Evolutionary conservation across 2,113 vertebrate species (phyloP).

Genomic region (Notarius quadriscutis): DNA sequence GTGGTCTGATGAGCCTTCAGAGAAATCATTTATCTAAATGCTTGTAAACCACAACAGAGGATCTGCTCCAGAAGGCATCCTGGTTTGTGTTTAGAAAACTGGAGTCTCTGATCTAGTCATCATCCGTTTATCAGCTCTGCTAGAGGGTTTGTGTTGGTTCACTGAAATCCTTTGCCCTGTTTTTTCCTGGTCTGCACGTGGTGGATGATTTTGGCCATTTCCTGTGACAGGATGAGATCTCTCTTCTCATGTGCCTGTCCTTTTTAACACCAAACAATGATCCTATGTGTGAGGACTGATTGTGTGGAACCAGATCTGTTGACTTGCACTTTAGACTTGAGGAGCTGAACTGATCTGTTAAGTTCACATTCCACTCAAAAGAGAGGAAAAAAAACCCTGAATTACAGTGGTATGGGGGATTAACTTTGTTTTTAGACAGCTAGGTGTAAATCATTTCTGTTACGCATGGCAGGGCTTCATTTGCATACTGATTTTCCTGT

Average conservation of each 20-base stretch:
- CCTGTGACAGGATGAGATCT: constrained; percentile 14
- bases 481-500: constrained; percentile 46
- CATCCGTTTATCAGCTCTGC: background rate
- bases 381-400: too few species aligned
- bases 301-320: constrained; percentile 30
- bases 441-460: constrained; percentile 26
- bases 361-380: constrained; percentile 9
- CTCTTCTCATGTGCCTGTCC: constrained; percentile 35
- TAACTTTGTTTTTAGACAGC: background rate
- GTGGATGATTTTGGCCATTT: constrained; percentile 3
- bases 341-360: background rate
- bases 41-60: background rate
- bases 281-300: constrained; percentile 6
- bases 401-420: background rate
- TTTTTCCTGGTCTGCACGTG: background rate
- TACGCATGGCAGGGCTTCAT: background rate
- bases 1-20: background rate
- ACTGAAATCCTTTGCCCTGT: background rate
- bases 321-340: constrained; percentile 44
- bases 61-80: background rate
- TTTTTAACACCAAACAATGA: constrained; percentile 40
- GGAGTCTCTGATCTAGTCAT: background rate
- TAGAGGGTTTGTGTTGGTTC: background rate
- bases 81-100: background rate
- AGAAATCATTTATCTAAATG: background rate